A percentile compares a stretch with the other conserved stretches of the same genome.
phyloP scores from a whole-genome alignment of 2,888 invertebrate genomes.

The Limnephilus auricula region DNA sequence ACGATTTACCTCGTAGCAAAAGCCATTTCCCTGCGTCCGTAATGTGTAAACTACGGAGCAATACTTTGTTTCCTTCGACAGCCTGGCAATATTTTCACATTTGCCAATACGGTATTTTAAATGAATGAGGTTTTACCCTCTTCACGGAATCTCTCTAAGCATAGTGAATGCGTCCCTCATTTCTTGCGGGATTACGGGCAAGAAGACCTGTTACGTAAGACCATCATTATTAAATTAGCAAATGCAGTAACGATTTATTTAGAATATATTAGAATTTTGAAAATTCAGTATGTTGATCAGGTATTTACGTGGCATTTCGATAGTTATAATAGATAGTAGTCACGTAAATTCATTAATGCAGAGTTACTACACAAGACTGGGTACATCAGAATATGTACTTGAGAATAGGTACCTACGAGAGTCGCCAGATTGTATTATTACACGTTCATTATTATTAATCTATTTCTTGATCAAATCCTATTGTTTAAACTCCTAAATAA shows the following conservation, averaged over 20 bases:
- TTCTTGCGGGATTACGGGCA: slow-evolving; percentile 19
- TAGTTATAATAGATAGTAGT: not conserved
- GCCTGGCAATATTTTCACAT: slow-evolving; percentile 7
- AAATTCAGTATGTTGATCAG: not conserved
- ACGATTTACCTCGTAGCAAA: not conserved
- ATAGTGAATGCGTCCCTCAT: slow-evolving; percentile 31
- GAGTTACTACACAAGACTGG: not conserved
- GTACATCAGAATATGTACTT: not conserved
- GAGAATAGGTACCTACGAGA: not conserved
- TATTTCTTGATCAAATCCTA: too few species aligned
- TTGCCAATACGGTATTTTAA: not conserved
- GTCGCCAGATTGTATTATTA: not conserved
- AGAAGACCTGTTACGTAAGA: not conserved
- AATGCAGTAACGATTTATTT: not conserved
- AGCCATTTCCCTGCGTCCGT: not conserved
- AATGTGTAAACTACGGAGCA: not conserved
- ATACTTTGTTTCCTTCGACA: slow-evolving; percentile 33
- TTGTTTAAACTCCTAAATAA: too few species aligned
- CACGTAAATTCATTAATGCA: not conserved
- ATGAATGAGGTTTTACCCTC: not conserved
- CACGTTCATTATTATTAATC: not conserved
- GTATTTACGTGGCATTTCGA: not conserved
- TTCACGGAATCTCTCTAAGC: not conserved
- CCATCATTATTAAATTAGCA: slow-evolving; percentile 36
- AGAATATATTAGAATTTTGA: not conserved